Evolutionary conservation across 35 echinoderm and acorn worm species (phyloP).

Genomic region (Ptychodera flava): DNA sequence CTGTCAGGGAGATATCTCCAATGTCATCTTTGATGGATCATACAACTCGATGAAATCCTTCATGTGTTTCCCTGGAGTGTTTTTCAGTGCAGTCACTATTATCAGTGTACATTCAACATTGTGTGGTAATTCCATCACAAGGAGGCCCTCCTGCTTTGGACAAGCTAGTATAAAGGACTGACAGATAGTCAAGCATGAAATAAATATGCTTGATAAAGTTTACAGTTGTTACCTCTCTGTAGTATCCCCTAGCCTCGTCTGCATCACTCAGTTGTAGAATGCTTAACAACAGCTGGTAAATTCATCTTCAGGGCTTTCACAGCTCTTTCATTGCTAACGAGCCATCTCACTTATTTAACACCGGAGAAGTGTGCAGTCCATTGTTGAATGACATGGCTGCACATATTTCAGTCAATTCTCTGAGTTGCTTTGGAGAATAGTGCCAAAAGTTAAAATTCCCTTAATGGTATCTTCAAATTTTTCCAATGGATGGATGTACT

Average conservation of each 20-base stretch:
- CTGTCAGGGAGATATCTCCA: neutral
- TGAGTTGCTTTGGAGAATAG: neutral
- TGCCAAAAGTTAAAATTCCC: neutral
- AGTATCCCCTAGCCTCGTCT: neutral
- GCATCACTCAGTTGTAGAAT: neutral
- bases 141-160: neutral
- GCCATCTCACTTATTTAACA: neutral
- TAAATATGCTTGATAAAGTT: neutral
- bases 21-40: neutral
- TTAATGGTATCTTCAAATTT: constrained; percentile 13
- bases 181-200: neutral
- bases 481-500: neutral
- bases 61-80: neutral
- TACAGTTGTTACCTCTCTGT: neutral
- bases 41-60: neutral
- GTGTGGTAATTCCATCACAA: neutral
- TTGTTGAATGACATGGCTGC: neutral
- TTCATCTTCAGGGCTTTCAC: neutral
- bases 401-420: neutral
- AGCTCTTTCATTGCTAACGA: neutral
- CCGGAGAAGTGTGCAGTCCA: neutral
- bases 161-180: neutral
- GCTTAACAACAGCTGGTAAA: constrained; percentile 1
- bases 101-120: neutral
- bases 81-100: neutral